Percentiles rank a stretch among this genome's conserved stretches.
These are phyloP conservation scores for Coelopa frigida DNA, from an alignment of 1,140 invertebrate species.

Conservation along the genomic window DNA sequence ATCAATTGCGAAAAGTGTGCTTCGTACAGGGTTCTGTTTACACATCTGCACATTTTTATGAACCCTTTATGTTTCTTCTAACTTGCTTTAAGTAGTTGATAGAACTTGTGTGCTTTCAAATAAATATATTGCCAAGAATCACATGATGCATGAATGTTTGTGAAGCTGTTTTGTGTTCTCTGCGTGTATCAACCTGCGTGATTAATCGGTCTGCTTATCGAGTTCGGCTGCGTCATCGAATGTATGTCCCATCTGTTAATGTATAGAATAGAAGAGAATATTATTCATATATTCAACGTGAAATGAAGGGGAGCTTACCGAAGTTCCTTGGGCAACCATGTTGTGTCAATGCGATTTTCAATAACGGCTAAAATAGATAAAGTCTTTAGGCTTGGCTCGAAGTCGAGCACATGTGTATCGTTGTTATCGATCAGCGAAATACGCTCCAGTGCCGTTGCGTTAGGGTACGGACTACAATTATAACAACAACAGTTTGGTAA, in stretches of 20 bases:
- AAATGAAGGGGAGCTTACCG: conserved; percentile 41
- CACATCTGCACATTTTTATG: no score
- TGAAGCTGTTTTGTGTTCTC: no score
- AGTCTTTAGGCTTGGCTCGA: conserved; percentile 63
- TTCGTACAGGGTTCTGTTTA: no score
- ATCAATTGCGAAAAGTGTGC: no score
- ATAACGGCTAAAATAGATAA: conserved; percentile 58
- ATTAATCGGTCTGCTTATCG: conserved; percentile 39
- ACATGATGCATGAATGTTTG: no score
- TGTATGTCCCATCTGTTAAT: conserved; percentile 45
- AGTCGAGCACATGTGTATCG: conserved; percentile 70
- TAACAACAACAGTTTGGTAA: background rate
- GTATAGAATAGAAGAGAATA: conserved; percentile 16
- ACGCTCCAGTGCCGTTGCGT: conserved; percentile 12
- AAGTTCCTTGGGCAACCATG: conserved; percentile 54
- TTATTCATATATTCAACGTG: conserved; percentile 1
- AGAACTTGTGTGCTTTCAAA: no score
- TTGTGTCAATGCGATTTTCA: conserved; percentile 55
- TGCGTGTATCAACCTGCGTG: conserved; percentile 35
- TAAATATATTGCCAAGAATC: no score
- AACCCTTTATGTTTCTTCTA: no score
- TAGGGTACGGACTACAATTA: conserved; percentile 7
- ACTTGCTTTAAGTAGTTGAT: no score
- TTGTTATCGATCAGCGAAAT: conserved; percentile 61
- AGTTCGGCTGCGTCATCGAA: conserved; percentile 47